A percentile compares a stretch with the other conserved stretches of the same genome.
phyloP scores from a whole-genome alignment of 2,888 invertebrate species.

The Pterostichus madidus region DNA sequence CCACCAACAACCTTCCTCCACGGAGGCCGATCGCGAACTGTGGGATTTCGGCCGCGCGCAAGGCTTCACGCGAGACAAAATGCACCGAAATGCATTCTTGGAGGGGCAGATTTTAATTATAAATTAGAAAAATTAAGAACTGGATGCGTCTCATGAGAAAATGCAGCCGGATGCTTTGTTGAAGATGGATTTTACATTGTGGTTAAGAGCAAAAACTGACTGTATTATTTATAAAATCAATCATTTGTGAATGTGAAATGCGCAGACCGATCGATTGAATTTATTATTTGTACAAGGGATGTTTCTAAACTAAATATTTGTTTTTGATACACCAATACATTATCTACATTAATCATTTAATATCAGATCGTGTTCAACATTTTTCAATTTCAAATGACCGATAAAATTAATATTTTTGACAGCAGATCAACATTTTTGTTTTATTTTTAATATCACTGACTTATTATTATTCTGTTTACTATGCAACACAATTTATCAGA shows the following conservation, averaged over 20 bases:
- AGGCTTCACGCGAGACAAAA: constrained; percentile 14
- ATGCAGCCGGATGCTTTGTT: neutral
- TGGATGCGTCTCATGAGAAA: neutral
- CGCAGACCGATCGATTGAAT: constrained; percentile 22
- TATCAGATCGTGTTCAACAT: too few species aligned
- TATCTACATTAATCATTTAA: neutral
- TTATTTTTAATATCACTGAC: too few species aligned
- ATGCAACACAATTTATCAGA: too few species aligned
- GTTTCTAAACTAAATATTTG: constrained; percentile 23
- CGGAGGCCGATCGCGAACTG: constrained; percentile 41
- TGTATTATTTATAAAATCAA: constrained; percentile 47
- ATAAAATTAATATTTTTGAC: too few species aligned
- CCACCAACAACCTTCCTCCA: constrained; percentile 19
- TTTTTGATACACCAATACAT: neutral
- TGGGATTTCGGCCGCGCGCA: neutral
- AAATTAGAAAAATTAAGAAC: constrained; percentile 32
- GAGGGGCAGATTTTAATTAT: constrained; percentile 34
- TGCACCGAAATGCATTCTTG: constrained; percentile 45
- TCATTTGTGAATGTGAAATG: constrained; percentile 10
- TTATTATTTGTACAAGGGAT: constrained; percentile 27
- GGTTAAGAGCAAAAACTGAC: neutral
- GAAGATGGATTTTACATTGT: neutral
- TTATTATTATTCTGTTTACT: too few species aligned
- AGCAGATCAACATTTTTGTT: too few species aligned
- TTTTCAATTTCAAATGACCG: too few species aligned